Conservation (phyloP, 2,797 vertebrate genomes). For the Ispidina picta region DNA sequence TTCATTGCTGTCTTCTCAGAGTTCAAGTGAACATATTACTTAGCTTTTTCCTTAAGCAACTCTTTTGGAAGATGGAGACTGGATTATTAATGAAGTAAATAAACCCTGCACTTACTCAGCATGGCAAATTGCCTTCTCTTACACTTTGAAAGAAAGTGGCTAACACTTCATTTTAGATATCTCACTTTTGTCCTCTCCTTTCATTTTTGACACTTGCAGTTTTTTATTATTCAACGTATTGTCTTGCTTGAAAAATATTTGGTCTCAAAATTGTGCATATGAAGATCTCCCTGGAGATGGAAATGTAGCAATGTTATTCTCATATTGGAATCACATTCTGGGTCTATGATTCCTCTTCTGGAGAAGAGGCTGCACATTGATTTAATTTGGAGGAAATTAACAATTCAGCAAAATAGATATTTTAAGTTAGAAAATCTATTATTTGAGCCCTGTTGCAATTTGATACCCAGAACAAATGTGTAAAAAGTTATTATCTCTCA, state of each 20-base stretch:
- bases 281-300: neutral
- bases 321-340: neutral
- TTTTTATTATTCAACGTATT: neutral
- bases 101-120: neutral
- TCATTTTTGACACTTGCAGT: neutral
- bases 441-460: neutral
- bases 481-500: neutral
- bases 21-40: neutral
- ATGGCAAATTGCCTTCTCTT: neutral
- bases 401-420: neutral
- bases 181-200: neutral
- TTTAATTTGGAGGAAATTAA: slow-evolving; percentile 2
- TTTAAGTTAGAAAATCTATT: neutral
- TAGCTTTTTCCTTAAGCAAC: neutral
- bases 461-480: neutral
- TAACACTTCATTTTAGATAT: neutral
- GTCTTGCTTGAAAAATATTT: neutral
- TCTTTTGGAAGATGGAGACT: neutral
- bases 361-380: neutral
- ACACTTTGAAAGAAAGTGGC: neutral
- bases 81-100: neutral
- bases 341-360: neutral
- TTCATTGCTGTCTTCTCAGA: neutral
- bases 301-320: neutral
- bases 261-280: neutral